Percentiles rank a stretch among this genome's conserved stretches.
Evolutionary conservation across 2,113 vertebrate species (phyloP).

Genomic region (Corvus moneduloides): DNA sequence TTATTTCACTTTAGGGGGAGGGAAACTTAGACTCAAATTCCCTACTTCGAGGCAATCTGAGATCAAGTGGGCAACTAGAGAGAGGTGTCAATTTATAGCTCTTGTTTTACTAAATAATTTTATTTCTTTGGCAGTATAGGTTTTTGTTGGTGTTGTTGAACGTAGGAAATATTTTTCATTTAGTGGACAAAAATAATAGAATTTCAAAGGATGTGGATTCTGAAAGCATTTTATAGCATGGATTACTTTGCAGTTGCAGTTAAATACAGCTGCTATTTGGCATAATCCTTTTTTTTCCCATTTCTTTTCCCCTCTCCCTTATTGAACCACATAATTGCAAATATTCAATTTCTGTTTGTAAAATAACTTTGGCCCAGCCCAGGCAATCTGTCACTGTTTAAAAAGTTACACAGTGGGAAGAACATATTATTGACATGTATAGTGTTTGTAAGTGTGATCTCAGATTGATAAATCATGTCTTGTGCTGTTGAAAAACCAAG

Average conservation of each 20-base stretch:
- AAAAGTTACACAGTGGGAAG: conserved; percentile 70
- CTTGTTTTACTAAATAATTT: background rate
- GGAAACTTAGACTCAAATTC: background rate
- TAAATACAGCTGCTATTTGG: background rate
- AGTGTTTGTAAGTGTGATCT: conserved; percentile 72
- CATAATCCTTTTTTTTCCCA: background rate
- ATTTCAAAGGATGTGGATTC: background rate
- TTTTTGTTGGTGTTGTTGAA: background rate
- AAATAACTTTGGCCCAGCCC: conserved; percentile 51
- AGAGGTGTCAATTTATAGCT: background rate
- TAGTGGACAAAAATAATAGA: background rate
- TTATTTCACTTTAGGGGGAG: background rate
- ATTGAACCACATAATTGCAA: conserved; percentile 32
- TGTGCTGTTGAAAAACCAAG: conserved; percentile 66
- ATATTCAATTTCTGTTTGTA: conserved; percentile 61
- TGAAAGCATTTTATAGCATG: background rate
- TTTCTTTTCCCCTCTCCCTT: background rate
- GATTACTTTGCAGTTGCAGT: background rate
- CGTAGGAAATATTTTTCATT: background rate
- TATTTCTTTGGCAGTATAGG: background rate
- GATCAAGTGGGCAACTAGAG: background rate
- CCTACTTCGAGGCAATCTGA: background rate
- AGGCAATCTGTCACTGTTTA: conserved; percentile 72
- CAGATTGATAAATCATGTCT: conserved; percentile 78
- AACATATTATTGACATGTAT: conserved; percentile 79